These are phyloP conservation scores for Myopa tessellatipennis DNA, from an alignment of 2,888 invertebrate genomes.

Conservation along the genomic window DNA sequence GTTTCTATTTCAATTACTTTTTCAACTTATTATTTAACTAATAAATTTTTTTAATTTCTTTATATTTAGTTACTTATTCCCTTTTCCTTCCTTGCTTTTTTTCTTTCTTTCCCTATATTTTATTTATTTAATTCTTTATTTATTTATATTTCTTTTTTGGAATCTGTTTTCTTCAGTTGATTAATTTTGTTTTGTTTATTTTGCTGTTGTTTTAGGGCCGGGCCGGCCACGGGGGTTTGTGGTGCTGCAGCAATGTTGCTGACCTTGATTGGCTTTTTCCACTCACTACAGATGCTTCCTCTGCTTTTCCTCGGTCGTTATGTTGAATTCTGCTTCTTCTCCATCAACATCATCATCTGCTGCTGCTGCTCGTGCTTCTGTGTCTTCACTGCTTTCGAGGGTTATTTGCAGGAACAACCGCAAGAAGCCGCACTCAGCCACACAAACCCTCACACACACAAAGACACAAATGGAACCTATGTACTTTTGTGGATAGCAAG, in stretches of 20 bases:
- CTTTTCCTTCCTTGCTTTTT: too few relatives aligned
- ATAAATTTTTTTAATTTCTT: too few relatives aligned
- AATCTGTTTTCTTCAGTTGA: background rate
- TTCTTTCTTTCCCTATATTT: background rate
- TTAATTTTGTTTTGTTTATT: slow-evolving; percentile 4
- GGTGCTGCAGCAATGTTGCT: slow-evolving; percentile 30
- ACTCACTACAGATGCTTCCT: background rate
- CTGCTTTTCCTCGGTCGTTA: slow-evolving; percentile 9
- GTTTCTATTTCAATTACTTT: slow-evolving; percentile 4
- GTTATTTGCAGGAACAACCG: background rate
- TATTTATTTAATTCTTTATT: slow-evolving; percentile 5
- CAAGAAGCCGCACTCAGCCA: slow-evolving; percentile 8
- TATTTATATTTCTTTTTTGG: background rate
- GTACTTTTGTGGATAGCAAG: too few relatives aligned
- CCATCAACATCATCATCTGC: background rate
- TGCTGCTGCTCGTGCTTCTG: slow-evolving; percentile 5
- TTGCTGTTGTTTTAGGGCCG: background rate
- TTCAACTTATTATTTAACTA: background rate
- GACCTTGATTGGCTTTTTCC: slow-evolving; percentile 35
- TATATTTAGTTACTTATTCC: too few relatives aligned
- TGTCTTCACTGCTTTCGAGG: background rate
- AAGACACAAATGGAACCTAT: background rate
- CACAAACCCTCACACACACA: background rate
- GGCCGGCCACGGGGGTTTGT: slow-evolving; percentile 3
- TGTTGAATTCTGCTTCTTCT: slow-evolving; percentile 5